These are phyloP conservation scores for Bubo scandiacus DNA, from an alignment of 2,113 vertebrate species.

Conservation along the genomic window DNA sequence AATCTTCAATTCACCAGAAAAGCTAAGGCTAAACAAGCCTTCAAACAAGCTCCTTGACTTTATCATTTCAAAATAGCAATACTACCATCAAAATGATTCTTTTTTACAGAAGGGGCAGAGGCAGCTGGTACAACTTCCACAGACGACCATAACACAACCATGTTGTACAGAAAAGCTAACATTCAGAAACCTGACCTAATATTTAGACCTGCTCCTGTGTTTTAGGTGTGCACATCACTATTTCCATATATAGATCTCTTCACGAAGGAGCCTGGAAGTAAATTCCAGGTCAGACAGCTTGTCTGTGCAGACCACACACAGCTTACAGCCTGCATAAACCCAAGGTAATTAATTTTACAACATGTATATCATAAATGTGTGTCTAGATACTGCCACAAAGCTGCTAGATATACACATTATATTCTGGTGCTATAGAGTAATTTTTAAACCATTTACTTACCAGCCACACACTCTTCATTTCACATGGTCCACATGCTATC, in stretches of 20 bases:
- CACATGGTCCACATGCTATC: slow-evolving; percentile 72
- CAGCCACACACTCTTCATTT: slow-evolving; percentile 71
- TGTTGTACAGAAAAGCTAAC: neutral
- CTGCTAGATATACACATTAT: neutral
- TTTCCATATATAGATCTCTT: neutral
- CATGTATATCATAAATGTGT: neutral
- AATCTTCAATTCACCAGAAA: neutral
- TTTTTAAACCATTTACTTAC: slow-evolving; percentile 70
- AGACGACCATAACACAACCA: neutral
- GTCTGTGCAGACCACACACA: neutral
- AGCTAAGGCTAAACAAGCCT: neutral
- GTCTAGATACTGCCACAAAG: neutral
- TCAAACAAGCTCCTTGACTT: neutral
- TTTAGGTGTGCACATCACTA: neutral
- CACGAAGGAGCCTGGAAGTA: neutral
- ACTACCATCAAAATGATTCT: neutral
- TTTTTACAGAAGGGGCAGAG: rapidly evolving
- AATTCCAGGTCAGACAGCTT: neutral
- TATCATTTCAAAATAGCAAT: neutral
- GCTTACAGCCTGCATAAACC: neutral
- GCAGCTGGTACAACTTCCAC: neutral
- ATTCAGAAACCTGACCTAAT: too few relatives aligned
- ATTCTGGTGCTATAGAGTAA: neutral
- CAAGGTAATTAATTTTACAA: neutral
- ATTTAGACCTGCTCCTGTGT: too few relatives aligned